Evolutionary conservation across 2,888 invertebrate genomes (phyloP), one percentile per base, ranked within the genome.

Genomic region (Loripinus fragilis): DNA sequence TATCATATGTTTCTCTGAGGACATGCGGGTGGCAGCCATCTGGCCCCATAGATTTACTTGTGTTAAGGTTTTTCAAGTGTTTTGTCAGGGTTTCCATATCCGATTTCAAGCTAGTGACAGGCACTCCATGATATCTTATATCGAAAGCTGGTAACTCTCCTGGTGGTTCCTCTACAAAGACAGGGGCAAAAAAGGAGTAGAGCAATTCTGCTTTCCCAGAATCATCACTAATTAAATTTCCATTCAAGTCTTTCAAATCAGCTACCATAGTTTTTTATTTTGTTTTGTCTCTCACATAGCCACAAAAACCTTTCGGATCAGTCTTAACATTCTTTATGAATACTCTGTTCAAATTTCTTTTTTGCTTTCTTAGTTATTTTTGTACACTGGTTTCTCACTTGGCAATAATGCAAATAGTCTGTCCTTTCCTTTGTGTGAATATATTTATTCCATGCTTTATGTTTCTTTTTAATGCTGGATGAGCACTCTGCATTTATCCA

Each of bases 41-140:
- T 7, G 68, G 68, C 23, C 68, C 68, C 41, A 45, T 41, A 20
- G 68, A 68, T 68, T 68, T 68, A 68, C 25, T 17, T 23, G 45
- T 20, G 10, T 68, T 68, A 12, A 68, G 25, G 45, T n/a, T 3
- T 68, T 68, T 68, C 45, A 68, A 68, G 25, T 42, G 68, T 68
- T 68, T 45, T 28, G 42, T 41, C 2, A 45, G 17, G 2, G 10
- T 23, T 25, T 68, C 42, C 42, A 42, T 28, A n/a, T 68, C 25
- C 23, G 25, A 28, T 45, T 20, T 15, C 23, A 68, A 28, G 41
- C 35, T 10, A 20, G 41, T 41, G 15, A 68, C 42, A 7, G 41
- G 41, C 17, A 20, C 42, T 5, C 28, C 68, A 1, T 45, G 41
- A 42, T 68, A 41, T 23, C n/a, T 41, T 25, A 45, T 42, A 25